Percentiles rank a stretch among this genome's conserved stretches.
These are phyloP conservation scores for Cyanoramphus novaezelandiae DNA, from an alignment of 2,113 vertebrate genomes.

Conservation along the genomic window DNA sequence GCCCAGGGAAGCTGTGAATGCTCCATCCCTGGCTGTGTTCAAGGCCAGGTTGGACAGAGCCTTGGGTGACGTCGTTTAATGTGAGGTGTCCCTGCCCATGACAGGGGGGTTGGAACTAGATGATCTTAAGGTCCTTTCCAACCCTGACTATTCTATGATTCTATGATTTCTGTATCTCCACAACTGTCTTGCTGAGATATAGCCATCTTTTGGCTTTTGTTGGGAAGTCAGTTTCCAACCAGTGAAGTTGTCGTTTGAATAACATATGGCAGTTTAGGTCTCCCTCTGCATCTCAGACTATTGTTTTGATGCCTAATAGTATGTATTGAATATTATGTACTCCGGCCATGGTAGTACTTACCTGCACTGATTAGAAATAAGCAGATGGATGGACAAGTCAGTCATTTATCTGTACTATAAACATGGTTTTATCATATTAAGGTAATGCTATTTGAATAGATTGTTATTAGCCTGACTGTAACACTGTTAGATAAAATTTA, in stretches of 20 bases:
- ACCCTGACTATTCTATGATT: no score
- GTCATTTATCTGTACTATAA: not conserved
- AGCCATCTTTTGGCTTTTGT: not conserved
- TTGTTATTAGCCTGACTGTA: not conserved
- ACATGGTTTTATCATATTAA: not conserved
- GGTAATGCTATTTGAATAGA: not conserved
- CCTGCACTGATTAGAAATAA: not conserved
- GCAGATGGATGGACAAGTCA: not conserved
- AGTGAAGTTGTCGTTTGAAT: not conserved
- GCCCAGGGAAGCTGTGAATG: no score
- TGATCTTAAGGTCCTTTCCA: no score
- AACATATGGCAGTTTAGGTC: not conserved
- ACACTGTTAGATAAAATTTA: not conserved
- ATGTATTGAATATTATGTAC: not conserved
- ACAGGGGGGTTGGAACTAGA: no score
- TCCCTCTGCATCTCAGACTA: not conserved
- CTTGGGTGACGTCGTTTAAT: no score
- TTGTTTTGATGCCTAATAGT: not conserved
- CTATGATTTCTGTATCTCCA: not conserved
- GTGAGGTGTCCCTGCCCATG: no score
- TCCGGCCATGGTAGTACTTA: not conserved
- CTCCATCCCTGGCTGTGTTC: no score
- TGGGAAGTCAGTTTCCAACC: not conserved
- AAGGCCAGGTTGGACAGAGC: no score
- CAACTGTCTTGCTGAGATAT: accelerated